Evolutionary conservation across 2,113 vertebrate species (phyloP).

Genomic region (Scomber japonicus): DNA sequence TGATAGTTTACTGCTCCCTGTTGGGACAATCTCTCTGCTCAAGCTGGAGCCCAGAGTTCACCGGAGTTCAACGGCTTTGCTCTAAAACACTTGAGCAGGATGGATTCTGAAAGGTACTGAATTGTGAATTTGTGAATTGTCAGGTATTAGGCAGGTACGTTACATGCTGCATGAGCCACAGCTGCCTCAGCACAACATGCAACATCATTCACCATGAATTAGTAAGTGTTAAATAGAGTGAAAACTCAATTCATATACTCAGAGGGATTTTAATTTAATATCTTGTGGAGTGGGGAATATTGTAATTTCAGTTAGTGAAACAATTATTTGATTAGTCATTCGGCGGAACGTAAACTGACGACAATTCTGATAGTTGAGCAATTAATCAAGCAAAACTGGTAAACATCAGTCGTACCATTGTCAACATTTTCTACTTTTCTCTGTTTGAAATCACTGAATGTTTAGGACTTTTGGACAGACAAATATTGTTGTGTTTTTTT

Average conservation of each 20-base stretch:
- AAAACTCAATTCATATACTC: background rate
- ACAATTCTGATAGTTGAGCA: too few species aligned
- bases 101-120: background rate
- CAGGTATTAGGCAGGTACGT: too few species aligned
- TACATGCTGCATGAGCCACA: background rate
- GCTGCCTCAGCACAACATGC: background rate
- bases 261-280: background rate
- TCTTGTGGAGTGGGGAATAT: background rate
- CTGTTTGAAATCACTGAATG: too few species aligned
- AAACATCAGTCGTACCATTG: too few species aligned
- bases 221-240: background rate
- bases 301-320: background rate
- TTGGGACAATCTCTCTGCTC: conserved; percentile 1
- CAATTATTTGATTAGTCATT: background rate
- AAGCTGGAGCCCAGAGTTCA: conserved; percentile 9
- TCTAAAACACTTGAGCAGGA: conserved; percentile 8
- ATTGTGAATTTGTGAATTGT: background rate
- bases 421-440: too few species aligned
- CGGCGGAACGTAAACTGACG: background rate
- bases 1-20: conserved; percentile 37
- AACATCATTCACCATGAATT: background rate
- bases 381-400: too few species aligned
- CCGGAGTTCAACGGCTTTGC: background rate
- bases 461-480: too few species aligned
- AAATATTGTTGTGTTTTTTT: background rate